Conservation (phyloP, 2,888 invertebrate species). For the Labia minor region DNA sequence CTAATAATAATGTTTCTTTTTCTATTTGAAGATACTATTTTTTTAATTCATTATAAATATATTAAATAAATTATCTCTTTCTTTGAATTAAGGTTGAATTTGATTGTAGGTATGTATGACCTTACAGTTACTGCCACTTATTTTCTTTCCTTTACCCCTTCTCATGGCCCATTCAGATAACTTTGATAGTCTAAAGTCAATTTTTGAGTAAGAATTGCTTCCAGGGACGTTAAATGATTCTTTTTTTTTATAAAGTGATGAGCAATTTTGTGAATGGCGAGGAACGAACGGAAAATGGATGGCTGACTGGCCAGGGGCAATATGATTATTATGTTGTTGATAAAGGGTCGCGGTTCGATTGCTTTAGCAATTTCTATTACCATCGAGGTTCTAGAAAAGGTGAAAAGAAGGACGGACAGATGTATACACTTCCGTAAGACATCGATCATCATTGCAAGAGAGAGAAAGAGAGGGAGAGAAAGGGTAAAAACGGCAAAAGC, state of each 20-base stretch:
- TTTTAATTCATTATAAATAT: too few species aligned
- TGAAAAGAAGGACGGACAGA: neutral
- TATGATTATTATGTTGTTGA: neutral
- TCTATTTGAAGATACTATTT: too few species aligned
- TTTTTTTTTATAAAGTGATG: neutral
- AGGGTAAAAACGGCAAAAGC: neutral
- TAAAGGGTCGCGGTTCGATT: slow-evolving; percentile 1
- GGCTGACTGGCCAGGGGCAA: neutral
- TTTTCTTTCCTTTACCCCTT: too few species aligned
- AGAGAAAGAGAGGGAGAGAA: neutral
- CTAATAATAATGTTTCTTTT: too few species aligned
- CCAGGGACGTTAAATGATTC: too few species aligned
- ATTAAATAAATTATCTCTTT: too few species aligned
- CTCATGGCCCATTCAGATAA: too few species aligned
- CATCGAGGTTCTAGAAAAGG: neutral
- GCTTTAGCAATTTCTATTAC: slow-evolving; percentile 2
- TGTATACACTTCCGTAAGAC: neutral
- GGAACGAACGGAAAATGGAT: neutral
- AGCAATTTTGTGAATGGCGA: neutral
- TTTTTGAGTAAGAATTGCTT: too few species aligned
- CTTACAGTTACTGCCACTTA: too few species aligned
- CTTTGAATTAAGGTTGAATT: too few species aligned
- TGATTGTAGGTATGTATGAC: too few species aligned
- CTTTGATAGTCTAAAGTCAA: too few species aligned
- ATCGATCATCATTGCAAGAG: slow-evolving; percentile 13